phyloP scores from a whole-genome alignment of 2,888 invertebrate species.

The Pogonocherus hispidulus region DNA sequence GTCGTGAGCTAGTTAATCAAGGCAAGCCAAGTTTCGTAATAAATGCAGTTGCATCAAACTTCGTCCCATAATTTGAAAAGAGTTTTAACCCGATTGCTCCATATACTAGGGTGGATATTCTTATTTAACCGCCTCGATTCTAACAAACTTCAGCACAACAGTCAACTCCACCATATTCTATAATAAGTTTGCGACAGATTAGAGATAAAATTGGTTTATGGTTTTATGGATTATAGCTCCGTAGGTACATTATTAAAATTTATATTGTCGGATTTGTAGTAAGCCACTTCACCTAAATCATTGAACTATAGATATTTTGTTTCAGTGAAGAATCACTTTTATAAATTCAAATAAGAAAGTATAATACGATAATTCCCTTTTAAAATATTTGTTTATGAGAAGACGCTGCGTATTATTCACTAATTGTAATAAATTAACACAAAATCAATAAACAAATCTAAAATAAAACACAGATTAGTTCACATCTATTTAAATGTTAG shows the following conservation, averaged over 20 bases:
- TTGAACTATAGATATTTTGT: too few relatives aligned
- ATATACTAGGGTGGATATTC: not conserved
- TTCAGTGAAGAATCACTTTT: too few relatives aligned
- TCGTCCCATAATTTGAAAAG: constrained; percentile 8
- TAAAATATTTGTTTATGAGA: too few relatives aligned
- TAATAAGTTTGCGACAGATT: not conserved
- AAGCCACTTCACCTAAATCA: too few relatives aligned
- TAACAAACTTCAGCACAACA: not conserved
- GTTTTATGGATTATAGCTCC: not conserved
- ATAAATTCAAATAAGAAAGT: too few relatives aligned
- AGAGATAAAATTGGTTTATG: not conserved
- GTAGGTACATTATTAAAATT: not conserved
- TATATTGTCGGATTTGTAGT: not conserved
- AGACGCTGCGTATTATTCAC: too few relatives aligned
- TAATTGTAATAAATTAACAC: too few relatives aligned
- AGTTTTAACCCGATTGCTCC: constrained; percentile 18
- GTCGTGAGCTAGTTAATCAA: not conserved
- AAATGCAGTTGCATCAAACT: constrained; percentile 21
- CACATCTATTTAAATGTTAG: too few relatives aligned
- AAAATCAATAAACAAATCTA: too few relatives aligned
- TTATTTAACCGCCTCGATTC: not conserved
- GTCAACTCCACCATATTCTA: not conserved
- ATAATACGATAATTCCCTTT: too few relatives aligned
- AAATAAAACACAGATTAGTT: too few relatives aligned
- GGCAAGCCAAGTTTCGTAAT: constrained; percentile 4